phyloP scores from a whole-genome alignment of 35 echinoderm and acorn worm species.

The Apostichopus parvimensis region DNA sequence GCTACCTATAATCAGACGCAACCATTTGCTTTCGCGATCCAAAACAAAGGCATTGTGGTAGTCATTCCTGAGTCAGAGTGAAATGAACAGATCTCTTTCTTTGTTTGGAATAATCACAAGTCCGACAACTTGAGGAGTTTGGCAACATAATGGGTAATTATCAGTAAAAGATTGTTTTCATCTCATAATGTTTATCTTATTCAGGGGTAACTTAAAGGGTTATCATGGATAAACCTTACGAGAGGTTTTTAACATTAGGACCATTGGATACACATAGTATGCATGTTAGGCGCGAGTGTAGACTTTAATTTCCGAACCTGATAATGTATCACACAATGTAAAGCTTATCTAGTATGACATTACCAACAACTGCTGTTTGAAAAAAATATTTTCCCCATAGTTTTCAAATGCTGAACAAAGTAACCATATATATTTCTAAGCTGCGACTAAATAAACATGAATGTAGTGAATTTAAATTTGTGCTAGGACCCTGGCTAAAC shows the following conservation, averaged over 20 bases:
- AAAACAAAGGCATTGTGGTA: constrained; percentile 53
- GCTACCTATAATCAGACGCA: not conserved
- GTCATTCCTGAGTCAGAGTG: constrained; percentile 36
- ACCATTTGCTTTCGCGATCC: constrained; percentile 8
- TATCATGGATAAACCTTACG: not conserved
- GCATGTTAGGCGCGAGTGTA: not conserved
- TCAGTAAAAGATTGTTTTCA: not conserved
- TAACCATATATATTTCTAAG: no score
- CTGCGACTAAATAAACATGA: no score
- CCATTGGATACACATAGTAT: not conserved
- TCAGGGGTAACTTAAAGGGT: not conserved
- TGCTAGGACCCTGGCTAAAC: no score
- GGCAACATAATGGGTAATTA: constrained; percentile 37
- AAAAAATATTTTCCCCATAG: no score
- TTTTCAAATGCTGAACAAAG: no score
- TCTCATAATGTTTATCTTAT: not conserved
- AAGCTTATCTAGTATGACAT: no score
- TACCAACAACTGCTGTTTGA: no score
- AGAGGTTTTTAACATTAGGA: constrained; percentile 7
- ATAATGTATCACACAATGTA: no score
- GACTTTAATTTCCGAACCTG: no score
- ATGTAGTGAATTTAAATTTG: no score
- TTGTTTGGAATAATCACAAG: constrained; percentile 45
- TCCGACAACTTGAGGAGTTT: constrained; percentile 8
- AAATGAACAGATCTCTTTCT: constrained; percentile 41